phyloP scores from a whole-genome alignment of 2,888 invertebrate species.

The Colletes collaris region DNA sequence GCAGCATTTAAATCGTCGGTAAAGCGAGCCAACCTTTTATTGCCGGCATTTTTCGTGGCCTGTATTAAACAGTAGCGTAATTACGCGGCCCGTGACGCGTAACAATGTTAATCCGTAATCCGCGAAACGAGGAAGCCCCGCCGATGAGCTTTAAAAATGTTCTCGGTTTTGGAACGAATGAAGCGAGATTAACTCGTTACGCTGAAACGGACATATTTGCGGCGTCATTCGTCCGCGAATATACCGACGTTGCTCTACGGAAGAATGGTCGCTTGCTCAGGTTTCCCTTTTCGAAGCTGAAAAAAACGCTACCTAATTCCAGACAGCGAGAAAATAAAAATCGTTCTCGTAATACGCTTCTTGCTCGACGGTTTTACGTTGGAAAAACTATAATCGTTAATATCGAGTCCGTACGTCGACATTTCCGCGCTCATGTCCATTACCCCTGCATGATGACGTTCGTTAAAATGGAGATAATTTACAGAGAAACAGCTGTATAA shows the following conservation, averaged over 20 bases:
- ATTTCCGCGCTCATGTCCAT: too few species aligned
- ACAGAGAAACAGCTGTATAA: too few species aligned
- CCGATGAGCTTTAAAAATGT: conserved; percentile 57
- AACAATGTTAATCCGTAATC: conserved; percentile 29
- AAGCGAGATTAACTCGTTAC: conserved; percentile 36
- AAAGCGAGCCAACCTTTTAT: conserved; percentile 7
- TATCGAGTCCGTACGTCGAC: too few species aligned
- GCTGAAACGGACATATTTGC: conserved; percentile 8
- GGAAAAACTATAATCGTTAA: too few species aligned
- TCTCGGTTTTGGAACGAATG: conserved; percentile 28
- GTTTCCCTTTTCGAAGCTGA: not conserved
- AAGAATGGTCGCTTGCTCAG: not conserved
- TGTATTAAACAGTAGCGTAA: conserved; percentile 17
- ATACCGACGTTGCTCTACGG: too few species aligned
- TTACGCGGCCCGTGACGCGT: not conserved
- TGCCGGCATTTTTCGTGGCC: conserved; percentile 17
- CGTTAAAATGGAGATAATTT: too few species aligned
- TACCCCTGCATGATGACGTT: too few species aligned
- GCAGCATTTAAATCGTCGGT: conserved; percentile 19
- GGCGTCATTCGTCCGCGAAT: not conserved
- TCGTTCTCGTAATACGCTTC: too few species aligned
- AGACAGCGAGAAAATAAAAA: too few species aligned
- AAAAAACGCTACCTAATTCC: too few species aligned
- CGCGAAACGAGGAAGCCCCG: not conserved
- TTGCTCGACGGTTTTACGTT: too few species aligned